A percentile compares a stretch with the other conserved stretches of the same genome.
phyloP scores from a whole-genome alignment of 1,140 invertebrate genomes.

The Macrobrachium nipponense region DNA sequence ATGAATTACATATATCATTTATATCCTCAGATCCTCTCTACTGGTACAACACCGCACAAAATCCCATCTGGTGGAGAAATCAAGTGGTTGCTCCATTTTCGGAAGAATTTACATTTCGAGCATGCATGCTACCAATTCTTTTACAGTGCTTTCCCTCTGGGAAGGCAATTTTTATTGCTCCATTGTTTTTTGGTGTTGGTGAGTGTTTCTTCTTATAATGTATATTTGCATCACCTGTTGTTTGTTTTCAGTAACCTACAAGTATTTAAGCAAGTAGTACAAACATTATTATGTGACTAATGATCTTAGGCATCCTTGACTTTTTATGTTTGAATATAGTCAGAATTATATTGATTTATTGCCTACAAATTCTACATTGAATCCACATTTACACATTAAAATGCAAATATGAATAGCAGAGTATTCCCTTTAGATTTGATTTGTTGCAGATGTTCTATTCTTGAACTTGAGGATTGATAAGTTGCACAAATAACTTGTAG shows the following conservation, averaged over 20 bases:
- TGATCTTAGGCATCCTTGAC: too few relatives aligned
- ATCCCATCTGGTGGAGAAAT: constrained; percentile 88
- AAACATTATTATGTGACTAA: too few relatives aligned
- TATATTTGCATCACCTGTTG: constrained; percentile 65
- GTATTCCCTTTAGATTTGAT: too few relatives aligned
- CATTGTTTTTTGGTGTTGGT: constrained; percentile 91
- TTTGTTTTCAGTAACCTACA: neutral
- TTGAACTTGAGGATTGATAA: too few relatives aligned
- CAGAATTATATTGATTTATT: too few relatives aligned
- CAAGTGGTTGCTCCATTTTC: constrained; percentile 91
- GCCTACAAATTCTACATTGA: too few relatives aligned
- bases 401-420: too few relatives aligned
- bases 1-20: neutral
- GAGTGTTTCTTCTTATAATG: constrained; percentile 9
- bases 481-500: too few relatives aligned
- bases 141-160: constrained; percentile 83
- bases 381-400: too few relatives aligned
- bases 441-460: too few relatives aligned
- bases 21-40: constrained; percentile 75
- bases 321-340: too few relatives aligned
- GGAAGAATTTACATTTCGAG: constrained; percentile 94
- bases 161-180: constrained; percentile 84
- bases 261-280: too few relatives aligned
- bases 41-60: constrained; percentile 79
- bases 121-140: constrained; percentile 92